Percentiles rank a stretch among this genome's conserved stretches.
Evolutionary conservation across 2,888 invertebrate species (phyloP).

Genomic region (Athalia rosae): DNA sequence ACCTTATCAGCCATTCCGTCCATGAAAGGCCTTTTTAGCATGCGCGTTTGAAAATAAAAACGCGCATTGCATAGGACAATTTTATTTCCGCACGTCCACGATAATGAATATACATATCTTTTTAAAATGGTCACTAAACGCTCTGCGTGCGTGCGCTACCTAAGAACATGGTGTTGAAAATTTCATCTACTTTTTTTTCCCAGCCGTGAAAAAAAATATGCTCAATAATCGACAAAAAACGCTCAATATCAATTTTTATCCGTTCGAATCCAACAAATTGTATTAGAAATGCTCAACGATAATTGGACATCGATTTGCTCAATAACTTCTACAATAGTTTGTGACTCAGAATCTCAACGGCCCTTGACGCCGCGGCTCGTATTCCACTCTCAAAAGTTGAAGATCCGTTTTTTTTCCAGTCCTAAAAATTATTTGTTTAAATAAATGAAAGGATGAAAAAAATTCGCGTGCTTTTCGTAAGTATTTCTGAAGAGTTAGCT

Average conservation of each 20-base stretch:
- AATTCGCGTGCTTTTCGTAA: background rate
- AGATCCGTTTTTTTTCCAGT: slow-evolving; percentile 1
- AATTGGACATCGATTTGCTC: no score
- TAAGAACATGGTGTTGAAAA: no score
- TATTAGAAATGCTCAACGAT: no score
- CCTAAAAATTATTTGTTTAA: background rate
- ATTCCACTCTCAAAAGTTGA: background rate
- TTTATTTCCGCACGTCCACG: slow-evolving; percentile 50
- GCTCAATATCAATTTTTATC: no score
- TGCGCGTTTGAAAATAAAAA: slow-evolving; percentile 42
- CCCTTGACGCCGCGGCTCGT: no score
- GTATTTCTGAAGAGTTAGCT: background rate
- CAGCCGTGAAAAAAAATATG: background rate
- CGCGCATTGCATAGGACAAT: slow-evolving; percentile 66
- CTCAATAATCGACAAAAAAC: no score
- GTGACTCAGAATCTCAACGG: no score
- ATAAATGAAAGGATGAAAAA: background rate
- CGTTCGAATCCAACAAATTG: no score
- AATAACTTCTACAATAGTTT: no score
- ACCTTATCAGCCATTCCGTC: slow-evolving; percentile 71
- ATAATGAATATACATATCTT: slow-evolving; percentile 33
- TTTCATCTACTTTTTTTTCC: background rate
- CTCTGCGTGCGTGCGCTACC: slow-evolving; percentile 23
- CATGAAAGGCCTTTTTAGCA: slow-evolving; percentile 69
- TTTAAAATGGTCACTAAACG: slow-evolving; percentile 10